phyloP scores from a whole-genome alignment of 1,140 invertebrate genomes.

The Drosophila navojoa region DNA sequence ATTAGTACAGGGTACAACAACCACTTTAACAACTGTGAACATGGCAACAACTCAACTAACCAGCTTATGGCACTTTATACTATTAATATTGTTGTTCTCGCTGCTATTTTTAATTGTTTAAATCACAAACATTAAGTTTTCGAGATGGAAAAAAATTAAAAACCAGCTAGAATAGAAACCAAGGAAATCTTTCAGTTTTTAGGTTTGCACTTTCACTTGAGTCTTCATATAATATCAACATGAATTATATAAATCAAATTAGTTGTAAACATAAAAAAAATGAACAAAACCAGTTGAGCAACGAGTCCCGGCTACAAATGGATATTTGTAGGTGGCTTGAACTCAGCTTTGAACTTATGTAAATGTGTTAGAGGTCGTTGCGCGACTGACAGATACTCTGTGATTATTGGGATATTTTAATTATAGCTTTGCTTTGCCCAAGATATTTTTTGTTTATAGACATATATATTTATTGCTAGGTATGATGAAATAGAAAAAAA shows the following conservation, averaged over 20 bases:
- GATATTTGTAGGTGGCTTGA: constrained; percentile 1
- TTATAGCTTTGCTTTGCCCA: too few species aligned
- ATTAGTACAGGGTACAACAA: constrained; percentile 5
- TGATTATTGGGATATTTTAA: not conserved
- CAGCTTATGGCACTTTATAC: constrained; percentile 31
- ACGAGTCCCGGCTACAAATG: not conserved
- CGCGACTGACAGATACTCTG: not conserved
- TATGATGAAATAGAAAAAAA: too few species aligned
- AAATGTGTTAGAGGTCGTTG: not conserved
- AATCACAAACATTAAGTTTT: constrained; percentile 23
- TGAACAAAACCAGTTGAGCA: not conserved
- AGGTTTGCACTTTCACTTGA: constrained; percentile 13
- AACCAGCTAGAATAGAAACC: constrained; percentile 17
- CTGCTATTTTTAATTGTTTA: constrained; percentile 32
- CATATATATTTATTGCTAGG: too few species aligned
- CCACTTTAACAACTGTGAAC: constrained; percentile 17
- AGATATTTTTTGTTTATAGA: too few species aligned
- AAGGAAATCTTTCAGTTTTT: not conserved
- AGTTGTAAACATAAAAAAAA: not conserved
- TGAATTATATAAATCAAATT: constrained; percentile 1
- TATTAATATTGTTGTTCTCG: constrained; percentile 13
- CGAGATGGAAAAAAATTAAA: constrained; percentile 7
- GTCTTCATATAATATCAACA: not conserved
- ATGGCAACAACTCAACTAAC: constrained; percentile 37
- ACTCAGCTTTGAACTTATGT: constrained; percentile 11